Base-by-base conservation (phyloP, 30 jellyfish, hydroid and myxozoan genomes). In the Hydractinia symbiolongicarpus region DNA sequence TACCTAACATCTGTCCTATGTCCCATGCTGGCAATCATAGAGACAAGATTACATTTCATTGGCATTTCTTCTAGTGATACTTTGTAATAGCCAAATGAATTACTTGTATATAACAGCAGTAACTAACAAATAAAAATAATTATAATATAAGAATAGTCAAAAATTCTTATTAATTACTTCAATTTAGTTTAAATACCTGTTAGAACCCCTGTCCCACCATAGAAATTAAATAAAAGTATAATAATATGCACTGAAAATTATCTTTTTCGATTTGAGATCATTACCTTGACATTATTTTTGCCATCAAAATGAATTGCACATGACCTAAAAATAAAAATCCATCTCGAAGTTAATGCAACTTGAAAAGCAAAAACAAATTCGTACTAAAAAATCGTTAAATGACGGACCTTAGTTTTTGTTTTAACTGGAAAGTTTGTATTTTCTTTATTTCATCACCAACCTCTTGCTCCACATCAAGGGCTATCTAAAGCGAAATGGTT, bases 1-100 rank as follows among this genome's bases (percentile, higher is more conserved):
- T 78, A 91, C 98, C 98, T 91, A 40, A 86, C 76, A 61, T 91
- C 98, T 14, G 96, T 72, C 57, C 98, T 84, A 81, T 91, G 98
- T 7, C 98, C 96, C 76, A 82, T 87, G 9, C 61, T 73, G 17
- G 93, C 49, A 8, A 91, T 73, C 9, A 78, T 30, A 15, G 98
- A 75, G 4, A 75, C 87, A 66, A 68, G 81, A 17, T 78, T 51
- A 86, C 88, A 83, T 76, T 81, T 17, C 66, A 85, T 51, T 76
- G 53, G 49, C 85, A 53, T 56, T 69, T 86, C 53, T 55, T 81
- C 19, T 72, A 83, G 69, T 61, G 83, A 11, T 71, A 86, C 66
- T 67, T 80, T 86, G 84, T 91, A 91, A 54, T 82, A 53, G 55
- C 96, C 90, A 50, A 87, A 53, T 53, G 95, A 79, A 55, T 91